Percentiles rank a stretch among this genome's conserved stretches.
Evolutionary conservation across 1,140 invertebrate species (phyloP).

Genomic region (Rhopalosiphum maidis): DNA sequence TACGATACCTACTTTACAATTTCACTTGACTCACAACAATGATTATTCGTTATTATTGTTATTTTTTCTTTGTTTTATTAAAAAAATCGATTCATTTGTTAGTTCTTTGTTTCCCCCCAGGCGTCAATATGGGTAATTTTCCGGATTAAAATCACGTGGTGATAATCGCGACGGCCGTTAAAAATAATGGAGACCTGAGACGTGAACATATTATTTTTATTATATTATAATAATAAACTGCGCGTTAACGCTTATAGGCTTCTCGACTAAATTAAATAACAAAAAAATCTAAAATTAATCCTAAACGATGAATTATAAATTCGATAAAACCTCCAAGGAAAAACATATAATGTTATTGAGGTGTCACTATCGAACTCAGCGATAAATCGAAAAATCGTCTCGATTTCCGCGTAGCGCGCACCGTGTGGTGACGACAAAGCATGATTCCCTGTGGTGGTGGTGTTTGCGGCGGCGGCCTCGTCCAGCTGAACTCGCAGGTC

Average conservation of each 20-base stretch:
- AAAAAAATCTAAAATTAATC: background rate
- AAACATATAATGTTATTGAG: background rate
- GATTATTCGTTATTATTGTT: background rate
- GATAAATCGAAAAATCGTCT: background rate
- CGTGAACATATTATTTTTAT: background rate
- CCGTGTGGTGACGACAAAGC: background rate
- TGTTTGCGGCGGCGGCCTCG: background rate
- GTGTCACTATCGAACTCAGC: background rate
- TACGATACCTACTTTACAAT: background rate
- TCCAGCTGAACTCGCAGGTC: background rate
- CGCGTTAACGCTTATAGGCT: background rate
- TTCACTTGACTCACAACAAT: background rate
- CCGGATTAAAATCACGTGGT: background rate
- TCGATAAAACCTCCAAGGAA: background rate
- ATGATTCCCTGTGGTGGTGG: background rate
- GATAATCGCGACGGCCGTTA: background rate
- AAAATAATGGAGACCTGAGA: background rate
- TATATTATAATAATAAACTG: background rate
- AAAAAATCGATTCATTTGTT: constrained; percentile 8
- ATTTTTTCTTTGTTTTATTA: background rate
- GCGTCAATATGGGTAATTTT: background rate
- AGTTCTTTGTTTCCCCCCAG: background rate
- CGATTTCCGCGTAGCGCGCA: background rate
- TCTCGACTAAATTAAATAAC: background rate
- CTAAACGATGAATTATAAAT: background rate